These are phyloP conservation scores for Tonatia bakeri DNA, from an alignment of 2,113 vertebrate genomes.

Conservation along the genomic window DNA sequence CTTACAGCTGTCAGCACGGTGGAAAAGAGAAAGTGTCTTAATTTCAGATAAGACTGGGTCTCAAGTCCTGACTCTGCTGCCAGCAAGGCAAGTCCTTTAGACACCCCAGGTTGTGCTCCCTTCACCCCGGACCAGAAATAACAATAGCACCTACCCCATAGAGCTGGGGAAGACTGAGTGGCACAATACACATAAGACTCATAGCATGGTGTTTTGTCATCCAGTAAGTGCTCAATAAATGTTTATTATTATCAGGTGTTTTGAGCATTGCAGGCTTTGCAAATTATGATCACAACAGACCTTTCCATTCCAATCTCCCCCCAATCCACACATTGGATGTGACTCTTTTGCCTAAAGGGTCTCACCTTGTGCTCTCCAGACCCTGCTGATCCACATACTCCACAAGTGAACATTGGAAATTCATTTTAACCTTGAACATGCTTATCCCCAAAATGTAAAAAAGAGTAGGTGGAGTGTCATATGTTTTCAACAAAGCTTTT, in stretches of 20 bases:
- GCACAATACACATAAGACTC: neutral
- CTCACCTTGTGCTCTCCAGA: neutral
- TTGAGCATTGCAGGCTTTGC: neutral
- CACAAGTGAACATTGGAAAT: neutral
- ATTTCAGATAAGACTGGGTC: neutral
- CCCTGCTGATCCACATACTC: neutral
- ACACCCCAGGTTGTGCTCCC: neutral
- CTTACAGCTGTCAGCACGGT: neutral
- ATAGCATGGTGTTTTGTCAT: neutral
- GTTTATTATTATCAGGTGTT: neutral
- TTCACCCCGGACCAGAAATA: neutral
- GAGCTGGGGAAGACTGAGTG: neutral
- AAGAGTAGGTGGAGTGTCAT: neutral
- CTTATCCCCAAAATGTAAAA: neutral
- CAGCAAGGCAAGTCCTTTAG: neutral
- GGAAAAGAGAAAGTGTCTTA: neutral
- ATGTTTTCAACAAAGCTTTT: neutral
- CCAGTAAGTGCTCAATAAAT: neutral
- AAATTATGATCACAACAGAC: neutral
- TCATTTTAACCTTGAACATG: neutral
- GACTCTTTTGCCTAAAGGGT: neutral
- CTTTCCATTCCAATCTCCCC: neutral
- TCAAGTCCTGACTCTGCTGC: neutral
- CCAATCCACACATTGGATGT: neutral
- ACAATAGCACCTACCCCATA: neutral